A percentile compares a stretch with the other conserved stretches of the same genome.
Evolutionary conservation across 2,888 invertebrate genomes (phyloP).

Genomic region (Andrena bucephala): DNA sequence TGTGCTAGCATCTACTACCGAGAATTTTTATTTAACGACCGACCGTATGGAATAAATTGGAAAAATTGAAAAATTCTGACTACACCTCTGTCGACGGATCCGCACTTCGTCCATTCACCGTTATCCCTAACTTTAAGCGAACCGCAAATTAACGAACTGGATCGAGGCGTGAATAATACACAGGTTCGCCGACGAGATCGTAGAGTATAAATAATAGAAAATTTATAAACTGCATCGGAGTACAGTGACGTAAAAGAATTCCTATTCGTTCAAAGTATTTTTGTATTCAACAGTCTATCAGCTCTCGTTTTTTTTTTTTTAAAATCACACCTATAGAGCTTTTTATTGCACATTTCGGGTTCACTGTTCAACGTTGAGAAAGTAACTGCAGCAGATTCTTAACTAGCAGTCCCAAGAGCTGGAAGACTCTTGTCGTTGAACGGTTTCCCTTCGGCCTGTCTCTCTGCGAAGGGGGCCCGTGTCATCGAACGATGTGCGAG

Average conservation of each 20-base stretch:
- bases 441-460: neutral
- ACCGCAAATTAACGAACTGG: neutral
- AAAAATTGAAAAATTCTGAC: constrained; percentile 57
- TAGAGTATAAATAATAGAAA: neutral
- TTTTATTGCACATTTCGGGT: too few relatives aligned
- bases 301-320: too few relatives aligned
- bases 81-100: too few relatives aligned
- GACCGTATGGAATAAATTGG: constrained; percentile 68
- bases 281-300: neutral
- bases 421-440: neutral
- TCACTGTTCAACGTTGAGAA: neutral
- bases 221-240: neutral
- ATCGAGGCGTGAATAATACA: neutral
- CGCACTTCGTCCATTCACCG: neutral
- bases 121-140: neutral
- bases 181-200: neutral
- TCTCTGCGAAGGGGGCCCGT: neutral
- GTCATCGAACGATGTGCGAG: constrained; percentile 13
- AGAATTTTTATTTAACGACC: constrained; percentile 65
- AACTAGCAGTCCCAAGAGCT: neutral
- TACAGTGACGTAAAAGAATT: neutral
- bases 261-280: neutral
- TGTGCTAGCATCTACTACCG: constrained; percentile 60
- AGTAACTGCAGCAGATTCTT: neutral
- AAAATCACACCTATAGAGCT: too few relatives aligned